phyloP scores from a whole-genome alignment of 2,888 invertebrate species.

The Synergus gifuensis region DNA sequence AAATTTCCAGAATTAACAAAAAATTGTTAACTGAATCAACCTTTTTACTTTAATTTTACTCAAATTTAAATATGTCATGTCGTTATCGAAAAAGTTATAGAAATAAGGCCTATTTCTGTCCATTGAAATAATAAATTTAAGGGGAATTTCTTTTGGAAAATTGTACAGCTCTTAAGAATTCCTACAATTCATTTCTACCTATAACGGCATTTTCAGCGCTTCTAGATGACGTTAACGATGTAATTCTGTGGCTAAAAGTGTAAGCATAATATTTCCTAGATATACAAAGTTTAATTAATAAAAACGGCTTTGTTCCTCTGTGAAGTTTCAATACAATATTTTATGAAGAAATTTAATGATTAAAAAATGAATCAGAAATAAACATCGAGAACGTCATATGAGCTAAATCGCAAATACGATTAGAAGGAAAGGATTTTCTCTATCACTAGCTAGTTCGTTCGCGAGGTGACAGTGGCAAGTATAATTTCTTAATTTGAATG shows the following conservation, averaged over 20 bases:
- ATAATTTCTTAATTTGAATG: constrained; percentile 28
- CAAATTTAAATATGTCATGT: too few relatives aligned
- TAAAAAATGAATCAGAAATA: background rate
- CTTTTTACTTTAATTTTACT: too few relatives aligned
- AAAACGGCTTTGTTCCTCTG: background rate
- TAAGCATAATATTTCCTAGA: background rate
- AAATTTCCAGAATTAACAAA: background rate
- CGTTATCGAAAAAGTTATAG: background rate
- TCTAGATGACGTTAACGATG: constrained; percentile 19
- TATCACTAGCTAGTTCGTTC: constrained; percentile 17
- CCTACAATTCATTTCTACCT: constrained; percentile 18
- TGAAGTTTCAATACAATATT: background rate
- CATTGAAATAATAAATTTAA: too few relatives aligned
- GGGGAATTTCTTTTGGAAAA: background rate
- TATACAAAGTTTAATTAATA: background rate
- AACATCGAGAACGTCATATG: constrained; percentile 17
- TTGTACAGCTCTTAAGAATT: constrained; percentile 22
- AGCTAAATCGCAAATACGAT: constrained; percentile 38
- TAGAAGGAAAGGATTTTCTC: constrained; percentile 12
- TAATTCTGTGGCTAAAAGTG: background rate
- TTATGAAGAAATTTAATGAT: background rate
- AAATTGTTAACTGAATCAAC: too few relatives aligned
- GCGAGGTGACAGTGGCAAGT: constrained; percentile 24
- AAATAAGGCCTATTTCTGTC: too few relatives aligned
- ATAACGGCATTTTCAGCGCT: constrained; percentile 37